Base-by-base conservation (phyloP, 2,113 vertebrate genomes). In the Eudyptes chrysolophus region DNA sequence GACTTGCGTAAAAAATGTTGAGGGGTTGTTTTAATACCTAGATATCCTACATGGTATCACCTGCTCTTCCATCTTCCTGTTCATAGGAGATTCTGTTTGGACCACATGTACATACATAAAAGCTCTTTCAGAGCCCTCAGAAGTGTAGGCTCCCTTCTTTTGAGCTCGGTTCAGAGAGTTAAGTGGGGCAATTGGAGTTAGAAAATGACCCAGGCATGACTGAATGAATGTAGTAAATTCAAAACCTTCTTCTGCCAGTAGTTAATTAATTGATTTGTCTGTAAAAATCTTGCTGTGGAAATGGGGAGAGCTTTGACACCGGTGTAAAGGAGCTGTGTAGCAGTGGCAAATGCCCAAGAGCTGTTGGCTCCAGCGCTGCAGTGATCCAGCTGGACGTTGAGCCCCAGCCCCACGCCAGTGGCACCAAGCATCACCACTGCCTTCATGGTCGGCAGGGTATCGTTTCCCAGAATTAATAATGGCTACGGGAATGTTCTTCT, bases 401-500 rank as follows among this genome's bases (percentile, higher is more conserved):
- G 29, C 61, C 34, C 54, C 84, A 64, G 22, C 8, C 44, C 11
- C 13, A 2, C 1, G 2, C 29, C 79, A 38, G 21, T 11, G 46
- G 36, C 40, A 81, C 34, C 54, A 66, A 29, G 19, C n/a, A n/a
- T 65, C 65, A 19, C 30, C n/a, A 16, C 7, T 83, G 32, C 70
- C 32, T 79, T 90, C 2, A 0, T 4, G 13, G 10, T 1, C 2
- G 3, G 25, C 72, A 62, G 13, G 22, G 9, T 57, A 6, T 29
- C 0, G 0, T 74, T 30, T 90, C 10, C 27, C 15, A 48, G 24
- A 69, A 61, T 29, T 72, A 54, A 29, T 9, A 65, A 52, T 2
- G 7, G 22, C 55, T 72, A 20, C 1, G 4, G 57, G 10, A 89
- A 87, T 38, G 20, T 75, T 81, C 16, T 66, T 84, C 16, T 90